Evolutionary conservation across 2,888 invertebrate species (phyloP), one percentile per base, ranked within the genome.

Genomic region (Pocota personata): DNA sequence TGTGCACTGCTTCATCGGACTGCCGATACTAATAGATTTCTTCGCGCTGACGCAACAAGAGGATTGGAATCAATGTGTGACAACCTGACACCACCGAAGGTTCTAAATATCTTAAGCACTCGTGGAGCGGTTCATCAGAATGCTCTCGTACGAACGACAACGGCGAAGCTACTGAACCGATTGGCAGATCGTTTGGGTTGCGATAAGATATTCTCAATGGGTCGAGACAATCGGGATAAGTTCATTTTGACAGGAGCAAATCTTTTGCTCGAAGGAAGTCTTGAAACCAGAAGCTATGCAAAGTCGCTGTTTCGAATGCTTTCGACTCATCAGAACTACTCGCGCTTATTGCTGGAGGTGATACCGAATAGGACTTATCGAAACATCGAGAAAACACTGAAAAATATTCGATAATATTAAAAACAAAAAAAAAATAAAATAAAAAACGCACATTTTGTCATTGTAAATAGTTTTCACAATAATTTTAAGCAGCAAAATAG

Each of bases 1-100:
- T 95, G 94, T 21, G 95, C 97, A 8, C 93, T 99, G 76, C 93
- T 99, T 32, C 96, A 97, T 88, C 95, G 98, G 82, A 96, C 97
- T 62, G 98, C 98, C 0, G 99, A 99, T 90, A 98, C 98, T 6
- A 98, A 98, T 93, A 95, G 96, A 88, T 98, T 99, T 91, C 94
- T 99, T 64, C 94, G 98, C 21, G 96, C 96, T 37, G 99, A 99
- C 92, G 97, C 98, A 2, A 89, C 89, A 0, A 94, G 94, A 8
- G 97, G 98, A 0, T 92, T 99, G 48, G 96, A 96, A 89, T 94
- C 95, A 12, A 96, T 99, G 95, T 95, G 97, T 77, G 95, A 97
- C 76, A 94, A 96, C 82, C 94, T 97, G 16, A 95, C 95, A 30
- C 94, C 96, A 5, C 93, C 94, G 5, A 95, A 96, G 88, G 95